Evolutionary conservation across 2,797 vertebrate species (phyloP), one percentile per base, ranked within the genome.

Genomic region (Acanthurus tractus): DNA sequence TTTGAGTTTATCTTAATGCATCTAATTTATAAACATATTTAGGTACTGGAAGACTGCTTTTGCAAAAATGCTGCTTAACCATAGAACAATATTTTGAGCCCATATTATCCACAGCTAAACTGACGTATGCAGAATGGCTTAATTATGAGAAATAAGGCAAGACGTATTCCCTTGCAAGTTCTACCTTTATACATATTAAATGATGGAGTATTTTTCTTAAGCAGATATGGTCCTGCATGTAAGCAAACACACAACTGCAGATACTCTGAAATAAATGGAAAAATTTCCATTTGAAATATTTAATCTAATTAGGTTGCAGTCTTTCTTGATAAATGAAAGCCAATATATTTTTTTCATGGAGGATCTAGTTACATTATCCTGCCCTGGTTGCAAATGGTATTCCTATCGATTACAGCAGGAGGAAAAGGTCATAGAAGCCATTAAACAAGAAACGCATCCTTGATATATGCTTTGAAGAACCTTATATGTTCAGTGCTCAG

Each of bases 331-430:
- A 68, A 85, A 88, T 86, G 64, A 78, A 87, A 57, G 56, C 34
- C 49, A 67, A 57, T 82, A 23, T 66, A 63, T 80, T 67, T 64
- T 57, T 78, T 82, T 52, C 40, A 56, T 15, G 29, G 38, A 70
- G 73, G 75, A 85, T 89, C 76, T 65, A 56, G 79, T 82, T 89
- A 73, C 80, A 88, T 84, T 79, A 83, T 78, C 71, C 76, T 86
- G 74, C 67, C 62, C 46, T 22, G 82, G 75, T 71, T 85, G 86
- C 84, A 90, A 84, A 90, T 88, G 77, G 64, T 86, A 77, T 89
- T 93, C 80, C 63, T 76, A 92, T 92, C 55, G 88, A 94, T 94
- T 90, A 58, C 66, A 84, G 70, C 66, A 78, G 70, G 49, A 85
- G 80, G 56, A 63, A 84, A 91, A 88, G 89, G 87, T 91, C 81